Evolutionary conservation across 2,113 vertebrate genomes (phyloP), one percentile per base, ranked within the genome.

Genomic region (Struthidea cinerea): DNA sequence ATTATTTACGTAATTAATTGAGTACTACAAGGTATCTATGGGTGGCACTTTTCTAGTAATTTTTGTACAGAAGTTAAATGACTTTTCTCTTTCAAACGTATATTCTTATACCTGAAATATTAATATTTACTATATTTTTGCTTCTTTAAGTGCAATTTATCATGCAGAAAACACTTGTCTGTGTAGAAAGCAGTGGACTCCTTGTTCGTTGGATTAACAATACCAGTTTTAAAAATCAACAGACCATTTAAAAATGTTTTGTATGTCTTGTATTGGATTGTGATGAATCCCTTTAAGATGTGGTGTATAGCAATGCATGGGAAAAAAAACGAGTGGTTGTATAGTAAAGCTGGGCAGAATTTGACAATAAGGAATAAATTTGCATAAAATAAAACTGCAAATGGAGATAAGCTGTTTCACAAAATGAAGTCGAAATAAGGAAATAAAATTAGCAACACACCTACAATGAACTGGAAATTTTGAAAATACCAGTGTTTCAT

Each of bases 361-460:
- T 71, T 93, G 46, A 84, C 71, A 88, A 63, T 88, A 80, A 87
- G 23, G 49, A 91, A 76, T 78, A 68, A 47, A 92, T 91, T 84
- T 76, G 11, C 37, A 23, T 89, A 64, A 88, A n/a, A 60, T 68
- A 61, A 64, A 91, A 85, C 78, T 92, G 65, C 77, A 93, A 89
- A 79, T 87, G 37, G 57, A 94, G 70, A 90, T 95, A 84, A 94
- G 53, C 37, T 68, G 27, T 87, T 96, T 28, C 53, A 61, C 57
- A 82, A 94, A 95, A 91, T 79, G 73, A 91, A 75, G 77, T 49
- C 5, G 10, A 91, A 93, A 84, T 91, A 89, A 84, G 37, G 41
- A 89, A 92, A 74, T 26, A 84, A 64, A 94, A 84, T 95, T 92
- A 92, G 30, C 88, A 84, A 89, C 52, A 55, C 33, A 84, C 35